These are phyloP conservation scores for Rhinolophus ferrumequinum DNA, from an alignment of 2,113 vertebrate species.

Conservation along the genomic window DNA sequence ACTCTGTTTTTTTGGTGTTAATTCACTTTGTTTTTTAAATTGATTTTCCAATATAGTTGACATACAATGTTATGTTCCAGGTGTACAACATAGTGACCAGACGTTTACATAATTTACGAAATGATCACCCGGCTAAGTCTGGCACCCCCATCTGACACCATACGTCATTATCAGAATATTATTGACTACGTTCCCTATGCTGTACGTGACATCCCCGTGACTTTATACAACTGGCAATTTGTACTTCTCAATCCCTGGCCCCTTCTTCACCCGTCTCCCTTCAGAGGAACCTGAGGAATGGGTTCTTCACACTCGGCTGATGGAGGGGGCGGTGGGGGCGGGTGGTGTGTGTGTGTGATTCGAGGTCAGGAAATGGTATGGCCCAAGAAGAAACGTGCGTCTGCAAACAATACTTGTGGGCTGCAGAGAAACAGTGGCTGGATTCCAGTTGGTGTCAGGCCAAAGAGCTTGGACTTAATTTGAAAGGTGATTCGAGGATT, in stretches of 20 bases:
- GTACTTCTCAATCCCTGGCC: too few relatives aligned
- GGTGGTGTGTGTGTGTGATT: background rate
- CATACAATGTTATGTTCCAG: background rate
- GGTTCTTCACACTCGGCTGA: background rate
- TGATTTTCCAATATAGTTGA: background rate
- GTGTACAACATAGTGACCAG: background rate
- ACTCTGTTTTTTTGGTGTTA: background rate
- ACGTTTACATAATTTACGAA: background rate
- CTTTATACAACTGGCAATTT: background rate
- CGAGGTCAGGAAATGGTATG: background rate
- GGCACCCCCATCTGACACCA: background rate
- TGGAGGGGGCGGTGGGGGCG: background rate
- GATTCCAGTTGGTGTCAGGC: background rate
- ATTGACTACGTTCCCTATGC: background rate
- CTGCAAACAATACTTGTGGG: accelerated
- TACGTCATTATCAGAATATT: too few relatives aligned
- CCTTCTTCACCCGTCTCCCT: background rate
- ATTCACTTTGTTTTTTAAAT: background rate
- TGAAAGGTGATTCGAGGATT: background rate
- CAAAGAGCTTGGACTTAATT: background rate
- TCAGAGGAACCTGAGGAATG: background rate
- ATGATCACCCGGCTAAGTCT: background rate
- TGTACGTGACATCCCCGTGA: too few relatives aligned
- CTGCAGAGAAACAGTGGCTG: too few relatives aligned
- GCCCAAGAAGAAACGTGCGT: background rate